Evolutionary conservation across 2,797 vertebrate genomes (phyloP).

Genomic region (Megalops cyprinoides): DNA sequence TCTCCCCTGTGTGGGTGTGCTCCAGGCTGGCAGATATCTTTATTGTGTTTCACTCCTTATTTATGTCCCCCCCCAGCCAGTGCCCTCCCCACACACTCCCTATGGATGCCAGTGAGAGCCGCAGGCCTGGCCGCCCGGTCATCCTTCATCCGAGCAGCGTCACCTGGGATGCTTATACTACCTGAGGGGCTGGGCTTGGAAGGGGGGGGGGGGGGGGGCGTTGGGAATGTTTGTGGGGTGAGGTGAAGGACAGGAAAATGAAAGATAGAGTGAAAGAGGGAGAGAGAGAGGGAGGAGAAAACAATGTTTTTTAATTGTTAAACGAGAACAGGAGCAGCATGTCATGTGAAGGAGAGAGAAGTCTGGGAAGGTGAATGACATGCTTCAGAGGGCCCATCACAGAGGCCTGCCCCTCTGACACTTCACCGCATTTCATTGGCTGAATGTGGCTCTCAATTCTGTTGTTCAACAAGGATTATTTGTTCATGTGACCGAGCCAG

Average conservation of each 20-base stretch:
- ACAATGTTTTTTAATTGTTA: conserved; percentile 14
- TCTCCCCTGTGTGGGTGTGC: background rate
- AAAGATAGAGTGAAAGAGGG: background rate
- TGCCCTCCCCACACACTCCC: background rate
- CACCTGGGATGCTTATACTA: conserved; percentile 5
- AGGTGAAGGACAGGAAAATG: background rate
- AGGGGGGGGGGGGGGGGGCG: background rate
- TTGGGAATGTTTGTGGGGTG: too few species aligned
- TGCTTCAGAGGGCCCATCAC: background rate
- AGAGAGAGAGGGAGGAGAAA: background rate
- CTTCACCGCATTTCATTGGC: background rate
- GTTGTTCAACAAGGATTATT: conserved; percentile 8
- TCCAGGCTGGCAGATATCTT: conserved; percentile 14
- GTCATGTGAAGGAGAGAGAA: background rate
- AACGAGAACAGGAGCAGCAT: background rate
- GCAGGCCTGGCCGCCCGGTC: background rate
- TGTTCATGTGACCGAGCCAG: background rate
- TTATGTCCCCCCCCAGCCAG: background rate
- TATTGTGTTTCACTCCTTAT: conserved; percentile 8
- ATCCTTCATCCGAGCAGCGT: background rate
- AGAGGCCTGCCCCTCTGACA: background rate
- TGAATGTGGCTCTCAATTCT: background rate
- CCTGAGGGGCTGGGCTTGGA: too few species aligned
- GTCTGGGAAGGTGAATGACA: background rate
- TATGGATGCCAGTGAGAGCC: background rate